These are phyloP conservation scores for Calidris pygmaea DNA, from an alignment of 2,113 vertebrate genomes.

Conservation along the genomic window DNA sequence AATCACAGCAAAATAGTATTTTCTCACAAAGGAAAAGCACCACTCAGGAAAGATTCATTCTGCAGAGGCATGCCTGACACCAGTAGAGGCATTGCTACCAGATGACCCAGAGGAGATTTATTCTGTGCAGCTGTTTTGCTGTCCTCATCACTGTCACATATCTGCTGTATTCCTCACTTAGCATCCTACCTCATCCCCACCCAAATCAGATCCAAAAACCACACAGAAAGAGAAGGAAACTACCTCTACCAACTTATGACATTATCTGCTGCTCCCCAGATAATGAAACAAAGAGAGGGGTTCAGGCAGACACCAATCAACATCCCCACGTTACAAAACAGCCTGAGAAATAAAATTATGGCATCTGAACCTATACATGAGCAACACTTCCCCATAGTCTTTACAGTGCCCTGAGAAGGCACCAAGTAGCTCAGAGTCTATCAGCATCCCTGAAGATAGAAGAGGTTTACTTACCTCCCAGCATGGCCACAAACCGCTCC, in stretches of 20 bases:
- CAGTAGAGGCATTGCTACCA: background rate
- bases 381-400: background rate
- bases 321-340: background rate
- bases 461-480: conserved; percentile 84
- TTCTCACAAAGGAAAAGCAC: background rate
- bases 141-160: background rate
- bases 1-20: background rate
- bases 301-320: background rate
- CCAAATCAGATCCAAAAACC: background rate
- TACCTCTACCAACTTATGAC: background rate
- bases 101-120: background rate
- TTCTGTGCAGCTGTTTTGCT: background rate
- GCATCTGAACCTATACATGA: background rate
- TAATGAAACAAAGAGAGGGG: background rate
- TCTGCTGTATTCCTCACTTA: background rate
- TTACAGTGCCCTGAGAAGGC: background rate
- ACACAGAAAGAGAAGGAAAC: background rate
- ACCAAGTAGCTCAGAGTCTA: background rate
- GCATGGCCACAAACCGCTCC: conserved; percentile 82
- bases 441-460: too few species aligned
- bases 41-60: background rate
- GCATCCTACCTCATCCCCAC: background rate
- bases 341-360: background rate
- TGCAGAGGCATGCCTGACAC: background rate
- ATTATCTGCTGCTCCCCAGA: background rate